Evolutionary conservation across 2,113 vertebrate species (phyloP), one percentile per base, ranked within the genome.

Genomic region (Ptilonorhynchus violaceus): DNA sequence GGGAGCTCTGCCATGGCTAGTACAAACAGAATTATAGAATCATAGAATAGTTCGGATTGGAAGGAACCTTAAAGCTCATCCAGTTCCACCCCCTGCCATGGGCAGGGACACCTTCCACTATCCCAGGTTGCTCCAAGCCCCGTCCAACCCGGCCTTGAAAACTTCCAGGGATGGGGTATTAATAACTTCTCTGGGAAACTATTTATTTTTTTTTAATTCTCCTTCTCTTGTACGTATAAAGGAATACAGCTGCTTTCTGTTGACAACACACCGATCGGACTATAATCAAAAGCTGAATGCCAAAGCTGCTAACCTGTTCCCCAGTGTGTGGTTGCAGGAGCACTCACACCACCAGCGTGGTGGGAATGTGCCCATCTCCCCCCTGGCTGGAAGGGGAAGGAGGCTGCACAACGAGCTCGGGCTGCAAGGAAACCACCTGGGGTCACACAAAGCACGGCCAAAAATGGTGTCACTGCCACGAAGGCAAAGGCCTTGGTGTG

Each of bases 401-500:
- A 72, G 56, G 27, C 30, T 75, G 64, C 56, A 30, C 4, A 4
- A 11, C 2, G 5, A 59, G 37, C n/a, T 60, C 9, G 8, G 49
- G 13, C 35, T 78, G 60, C 37, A 76, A 50, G 24, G 50, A 66
- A 81, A 80, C 11, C 27, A 46, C 30, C 24, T 10, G 5, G n/a
- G 42, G 13, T 42, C 19, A 68, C 63, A 37, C 0, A 1, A 62
- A 67, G 24, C 28, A 15, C 0, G 0, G 49, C 25, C 6, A 42
- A 12, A 85, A 0, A 2, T 23, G 7, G 15, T 4, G 0, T 7
- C 7, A 4, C 23, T 11, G 39, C n/a, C 35, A 1, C 9, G 33
- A 46, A 59, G 25, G 11, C 17, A 46, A 82, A 76, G 44, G 33
- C 41, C 23, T 66, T 16, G 41, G 15, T 20, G 2, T 30, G 37